Evolutionary conservation across 2,113 vertebrate genomes (phyloP).

Genomic region (Pelodiscus sinensis): DNA sequence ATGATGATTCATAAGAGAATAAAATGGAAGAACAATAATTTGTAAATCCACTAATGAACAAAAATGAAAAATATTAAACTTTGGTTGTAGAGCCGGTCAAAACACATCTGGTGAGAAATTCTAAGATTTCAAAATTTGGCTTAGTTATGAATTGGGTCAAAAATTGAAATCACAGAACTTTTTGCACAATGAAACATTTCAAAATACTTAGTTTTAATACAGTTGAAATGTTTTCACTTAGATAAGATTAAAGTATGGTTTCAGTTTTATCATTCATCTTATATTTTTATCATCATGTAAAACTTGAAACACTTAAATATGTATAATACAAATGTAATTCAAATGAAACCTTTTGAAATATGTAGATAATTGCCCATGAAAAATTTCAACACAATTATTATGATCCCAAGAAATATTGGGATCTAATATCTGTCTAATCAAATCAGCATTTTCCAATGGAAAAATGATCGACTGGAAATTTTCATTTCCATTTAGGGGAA

Average conservation of each 20-base stretch:
- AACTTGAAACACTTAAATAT: background rate
- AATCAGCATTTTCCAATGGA: background rate
- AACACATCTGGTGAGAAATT: background rate
- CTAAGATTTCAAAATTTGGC: background rate
- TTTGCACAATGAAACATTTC: too few relatives aligned
- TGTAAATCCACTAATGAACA: background rate
- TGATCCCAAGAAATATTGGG: background rate
- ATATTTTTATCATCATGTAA: background rate
- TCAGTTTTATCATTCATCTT: slow-evolving; percentile 9
- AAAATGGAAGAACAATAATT: background rate
- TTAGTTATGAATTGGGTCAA: background rate
- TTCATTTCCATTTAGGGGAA: background rate
- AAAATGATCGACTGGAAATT: background rate
- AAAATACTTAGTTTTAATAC: too few relatives aligned
- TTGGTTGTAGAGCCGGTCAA: slow-evolving; percentile 17
- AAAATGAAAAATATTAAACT: background rate
- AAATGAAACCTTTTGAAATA: background rate
- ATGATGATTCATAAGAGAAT: background rate
- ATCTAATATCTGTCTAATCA: background rate
- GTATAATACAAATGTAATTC: too few relatives aligned
- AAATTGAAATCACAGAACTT: background rate
- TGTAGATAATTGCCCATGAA: background rate
- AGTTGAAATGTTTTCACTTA: background rate
- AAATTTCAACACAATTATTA: background rate
- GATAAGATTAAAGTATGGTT: background rate